Conservation (phyloP, 2,797 vertebrate genomes). For the Trachurus trachurus region DNA sequence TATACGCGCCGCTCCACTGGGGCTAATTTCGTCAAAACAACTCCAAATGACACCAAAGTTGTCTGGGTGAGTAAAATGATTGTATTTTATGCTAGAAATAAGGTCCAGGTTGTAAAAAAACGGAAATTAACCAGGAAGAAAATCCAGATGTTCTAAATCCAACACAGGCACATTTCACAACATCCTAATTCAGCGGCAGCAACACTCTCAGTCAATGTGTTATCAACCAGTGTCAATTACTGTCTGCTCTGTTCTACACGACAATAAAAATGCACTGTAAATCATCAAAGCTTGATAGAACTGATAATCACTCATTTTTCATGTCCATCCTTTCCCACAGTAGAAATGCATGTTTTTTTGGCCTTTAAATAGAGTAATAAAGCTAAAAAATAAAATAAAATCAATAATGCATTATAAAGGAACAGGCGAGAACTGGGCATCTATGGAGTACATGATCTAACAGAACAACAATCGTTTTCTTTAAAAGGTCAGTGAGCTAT, state of each 20-base stretch:
- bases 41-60: too few species aligned
- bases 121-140: neutral
- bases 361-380: conserved; percentile 78
- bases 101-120: too few species aligned
- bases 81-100: too few species aligned
- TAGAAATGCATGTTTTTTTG: conserved; percentile 53
- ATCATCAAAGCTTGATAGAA: conserved; percentile 26
- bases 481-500: conserved; percentile 81
- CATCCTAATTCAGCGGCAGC: neutral
- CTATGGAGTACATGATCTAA: conserved; percentile 73
- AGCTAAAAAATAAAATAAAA: conserved; percentile 64
- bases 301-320: conserved; percentile 31
- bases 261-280: conserved; percentile 25
- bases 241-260: neutral
- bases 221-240: conserved; percentile 2
- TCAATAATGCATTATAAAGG: conserved; percentile 85
- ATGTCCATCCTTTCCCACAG: conserved; percentile 22
- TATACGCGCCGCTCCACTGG: too few species aligned
- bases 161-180: conserved; percentile 6
- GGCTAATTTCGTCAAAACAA: too few species aligned
- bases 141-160: neutral
- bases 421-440: conserved; percentile 73
- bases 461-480: conserved; percentile 78
- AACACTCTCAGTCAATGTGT: conserved; percentile 1
- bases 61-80: too few species aligned